Evolutionary conservation across 2,113 vertebrate genomes (phyloP).

Genomic region (Typhlomys cinereus): DNA sequence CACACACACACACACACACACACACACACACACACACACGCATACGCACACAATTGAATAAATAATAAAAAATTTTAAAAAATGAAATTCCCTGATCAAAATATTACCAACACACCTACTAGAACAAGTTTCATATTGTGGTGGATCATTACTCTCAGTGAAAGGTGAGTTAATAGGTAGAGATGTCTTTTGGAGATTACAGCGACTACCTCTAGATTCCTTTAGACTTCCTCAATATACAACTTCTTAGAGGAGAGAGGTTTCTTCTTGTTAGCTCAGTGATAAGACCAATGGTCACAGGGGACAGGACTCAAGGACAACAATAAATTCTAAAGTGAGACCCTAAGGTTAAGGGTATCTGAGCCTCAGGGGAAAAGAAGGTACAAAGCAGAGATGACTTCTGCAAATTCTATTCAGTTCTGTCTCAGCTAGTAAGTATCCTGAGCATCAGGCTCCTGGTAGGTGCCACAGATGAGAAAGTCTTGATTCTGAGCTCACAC

Average conservation of each 20-base stretch:
- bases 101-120: not conserved
- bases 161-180: not conserved
- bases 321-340: not conserved
- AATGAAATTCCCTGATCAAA: not conserved
- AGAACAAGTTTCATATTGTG: not conserved
- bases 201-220: not conserved
- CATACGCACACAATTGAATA: too few species aligned
- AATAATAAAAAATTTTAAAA: too few species aligned
- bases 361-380: not conserved
- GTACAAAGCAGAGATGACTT: not conserved
- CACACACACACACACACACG: too few species aligned
- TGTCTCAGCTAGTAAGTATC: not conserved
- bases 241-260: not conserved
- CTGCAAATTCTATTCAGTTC: too few species aligned
- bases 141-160: not conserved
- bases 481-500: too few species aligned
- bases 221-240: not conserved
- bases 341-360: not conserved
- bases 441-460: not conserved
- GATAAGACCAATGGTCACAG: not conserved
- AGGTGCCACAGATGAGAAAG: not conserved
- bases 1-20: too few species aligned
- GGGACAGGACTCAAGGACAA: not conserved
- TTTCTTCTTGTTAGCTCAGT: not conserved
- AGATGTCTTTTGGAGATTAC: not conserved